These are phyloP conservation scores for Diarsia brunnea DNA, from an alignment of 2,888 invertebrate genomes.

Conservation along the genomic window DNA sequence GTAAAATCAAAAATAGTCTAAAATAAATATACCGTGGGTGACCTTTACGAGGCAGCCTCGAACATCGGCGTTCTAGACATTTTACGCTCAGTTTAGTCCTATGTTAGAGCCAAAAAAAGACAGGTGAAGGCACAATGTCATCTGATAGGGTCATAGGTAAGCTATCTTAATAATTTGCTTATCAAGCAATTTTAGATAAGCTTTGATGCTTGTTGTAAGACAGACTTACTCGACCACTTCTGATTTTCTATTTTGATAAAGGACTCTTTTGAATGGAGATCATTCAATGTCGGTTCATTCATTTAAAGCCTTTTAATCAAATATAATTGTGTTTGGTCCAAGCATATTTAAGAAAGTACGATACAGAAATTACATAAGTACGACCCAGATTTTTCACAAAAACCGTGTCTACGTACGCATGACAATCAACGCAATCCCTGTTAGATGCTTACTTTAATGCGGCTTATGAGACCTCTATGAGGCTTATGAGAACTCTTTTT, in stretches of 20 bases:
- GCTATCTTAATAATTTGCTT: neutral
- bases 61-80: constrained; percentile 38
- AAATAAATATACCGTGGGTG: constrained; percentile 26
- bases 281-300: neutral
- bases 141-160: neutral
- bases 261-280: neutral
- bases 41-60: constrained; percentile 39
- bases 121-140: constrained; percentile 2
- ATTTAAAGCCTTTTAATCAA: neutral
- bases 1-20: constrained; percentile 17
- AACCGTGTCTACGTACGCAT: neutral
- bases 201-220: neutral
- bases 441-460: neutral
- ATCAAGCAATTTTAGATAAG: neutral
- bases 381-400: no score
- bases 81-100: constrained; percentile 37
- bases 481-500: neutral
- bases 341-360: neutral
- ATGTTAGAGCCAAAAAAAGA: constrained; percentile 27
- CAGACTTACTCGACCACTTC: neutral
- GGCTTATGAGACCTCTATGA: no score
- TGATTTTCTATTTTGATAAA: neutral
- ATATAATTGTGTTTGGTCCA: neutral
- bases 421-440: neutral
- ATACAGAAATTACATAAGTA: no score